Base-by-base conservation (phyloP, 2,797 vertebrate species). In the Babyrousa celebensis region DNA sequence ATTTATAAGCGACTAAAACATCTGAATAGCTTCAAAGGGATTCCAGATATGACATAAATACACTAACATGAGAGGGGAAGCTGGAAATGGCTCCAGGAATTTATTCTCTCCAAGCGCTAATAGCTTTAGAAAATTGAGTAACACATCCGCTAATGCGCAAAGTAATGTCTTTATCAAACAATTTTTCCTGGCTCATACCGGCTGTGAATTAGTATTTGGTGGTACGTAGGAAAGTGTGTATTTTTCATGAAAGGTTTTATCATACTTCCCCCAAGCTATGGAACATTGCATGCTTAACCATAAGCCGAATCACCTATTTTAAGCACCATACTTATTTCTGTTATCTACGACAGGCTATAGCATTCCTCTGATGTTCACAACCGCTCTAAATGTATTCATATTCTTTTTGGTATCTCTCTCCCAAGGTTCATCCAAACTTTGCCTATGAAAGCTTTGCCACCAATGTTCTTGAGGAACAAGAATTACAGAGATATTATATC, bases 401-500 rank as follows among this genome's bases (percentile, higher is more conserved):
- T 12, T 96, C 0, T 77, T 92, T 95, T 86, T 93, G 23, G 36
- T 96, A 85, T 85, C 63, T 67, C 17, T 2, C 1, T 92, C 71
- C 75, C 78, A 27, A 3, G 4, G 29, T 36, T 94, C 48, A 32
- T 29, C 54, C 89, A 29, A 93, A 0, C 32, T 95, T 48, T 15
- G 3, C 0, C 0, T 54, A 74, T 17, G 54, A 40, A 85, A 82
- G 56, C 2, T 92, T 16, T 85, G 40, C 85, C 2, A 52, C 4
- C 60, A 25, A 72, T 70, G 36, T 71, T 87, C 58, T 95, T 40
- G 82, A 68, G 75, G 15, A 86, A 80, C 2, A 80, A 70, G n/a
- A 86, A 86, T 60, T 27, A 27, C 54, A 91, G 14, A 92, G 14
- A 18, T 74, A 75, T 67, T 80, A 36, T 21, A 71, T 56, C 36